Conservation (phyloP, 2,888 invertebrate species). For the Coecobrya sp. region DNA sequence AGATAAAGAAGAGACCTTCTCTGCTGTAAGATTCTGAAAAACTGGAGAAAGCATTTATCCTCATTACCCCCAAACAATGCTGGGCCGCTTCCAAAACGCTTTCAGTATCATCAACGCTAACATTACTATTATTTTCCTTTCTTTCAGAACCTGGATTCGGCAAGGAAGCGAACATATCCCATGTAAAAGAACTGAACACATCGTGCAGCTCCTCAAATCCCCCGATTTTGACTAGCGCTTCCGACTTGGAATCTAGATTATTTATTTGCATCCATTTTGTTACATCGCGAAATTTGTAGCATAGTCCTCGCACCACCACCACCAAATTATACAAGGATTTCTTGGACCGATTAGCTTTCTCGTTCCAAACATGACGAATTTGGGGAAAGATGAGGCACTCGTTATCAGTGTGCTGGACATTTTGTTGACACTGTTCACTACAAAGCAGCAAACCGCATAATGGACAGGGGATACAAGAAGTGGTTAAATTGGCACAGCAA, state of each 20-base stretch:
- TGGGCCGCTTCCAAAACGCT: slow-evolving; percentile 70
- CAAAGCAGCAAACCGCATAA: slow-evolving; percentile 43
- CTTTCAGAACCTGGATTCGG: slow-evolving; percentile 18
- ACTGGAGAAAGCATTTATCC: slow-evolving; percentile 84
- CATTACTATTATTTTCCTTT: not conserved
- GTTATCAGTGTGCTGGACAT: slow-evolving; percentile 69
- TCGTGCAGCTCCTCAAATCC: slow-evolving; percentile 67
- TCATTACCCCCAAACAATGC: slow-evolving; percentile 81
- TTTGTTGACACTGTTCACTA: slow-evolving; percentile 33
- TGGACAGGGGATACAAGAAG: slow-evolving; percentile 15
- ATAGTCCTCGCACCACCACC: slow-evolving; percentile 78
- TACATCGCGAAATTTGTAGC: slow-evolving; percentile 47
- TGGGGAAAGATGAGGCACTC: slow-evolving; percentile 82
- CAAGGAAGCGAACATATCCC: slow-evolving; percentile 77
- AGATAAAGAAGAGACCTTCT: slow-evolving; percentile 85
- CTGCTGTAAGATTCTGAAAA: slow-evolving; percentile 73
- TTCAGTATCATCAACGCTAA: not conserved
- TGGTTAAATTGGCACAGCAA: slow-evolving; percentile 72
- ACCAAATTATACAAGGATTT: slow-evolving; percentile 80
- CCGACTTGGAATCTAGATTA: slow-evolving; percentile 79
- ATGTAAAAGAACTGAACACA: slow-evolving; percentile 76
- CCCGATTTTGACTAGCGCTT: slow-evolving; percentile 76
- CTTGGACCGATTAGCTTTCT: slow-evolving; percentile 21
- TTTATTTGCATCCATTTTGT: slow-evolving; percentile 82
- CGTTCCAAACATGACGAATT: slow-evolving; percentile 39